phyloP scores from a whole-genome alignment of 2,113 vertebrate genomes.

The Lepidothrix coronata region DNA sequence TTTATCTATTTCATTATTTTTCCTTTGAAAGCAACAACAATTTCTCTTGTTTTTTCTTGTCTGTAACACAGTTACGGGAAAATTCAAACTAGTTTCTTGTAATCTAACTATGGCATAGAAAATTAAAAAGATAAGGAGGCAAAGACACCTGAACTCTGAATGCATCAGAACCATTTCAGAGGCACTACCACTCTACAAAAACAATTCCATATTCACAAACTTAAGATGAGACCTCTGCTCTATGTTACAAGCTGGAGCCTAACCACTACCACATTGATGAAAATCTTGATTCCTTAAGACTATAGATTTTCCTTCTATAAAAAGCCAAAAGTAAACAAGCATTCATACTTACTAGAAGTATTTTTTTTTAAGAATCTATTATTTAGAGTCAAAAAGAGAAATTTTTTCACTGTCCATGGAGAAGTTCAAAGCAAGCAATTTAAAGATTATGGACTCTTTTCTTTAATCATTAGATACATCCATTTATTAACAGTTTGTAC shows the following conservation, averaged over 20 bases:
- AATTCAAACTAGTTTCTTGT: neutral
- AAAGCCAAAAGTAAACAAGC: neutral
- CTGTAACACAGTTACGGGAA: neutral
- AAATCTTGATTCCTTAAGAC: neutral
- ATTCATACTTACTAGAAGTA: neutral
- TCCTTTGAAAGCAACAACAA: neutral
- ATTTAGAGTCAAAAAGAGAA: neutral
- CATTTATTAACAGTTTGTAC: neutral
- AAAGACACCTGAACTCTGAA: neutral
- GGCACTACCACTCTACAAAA: neutral
- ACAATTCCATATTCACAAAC: neutral
- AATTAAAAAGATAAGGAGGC: neutral
- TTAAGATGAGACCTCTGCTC: neutral
- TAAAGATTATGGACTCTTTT: neutral
- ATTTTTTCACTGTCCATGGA: neutral
- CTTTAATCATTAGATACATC: neutral
- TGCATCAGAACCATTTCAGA: neutral
- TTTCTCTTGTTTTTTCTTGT: neutral
- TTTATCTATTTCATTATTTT: neutral
- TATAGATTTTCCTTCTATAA: neutral
- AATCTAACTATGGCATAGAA: neutral
- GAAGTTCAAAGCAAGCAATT: neutral
- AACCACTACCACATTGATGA: rapidly evolving
- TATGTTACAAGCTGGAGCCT: neutral
- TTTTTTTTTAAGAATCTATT: neutral